These are phyloP conservation scores for Turritopsis rubra DNA, from an alignment of 30 jellyfish, hydroid and myxozoan genomes.

Conservation along the genomic window DNA sequence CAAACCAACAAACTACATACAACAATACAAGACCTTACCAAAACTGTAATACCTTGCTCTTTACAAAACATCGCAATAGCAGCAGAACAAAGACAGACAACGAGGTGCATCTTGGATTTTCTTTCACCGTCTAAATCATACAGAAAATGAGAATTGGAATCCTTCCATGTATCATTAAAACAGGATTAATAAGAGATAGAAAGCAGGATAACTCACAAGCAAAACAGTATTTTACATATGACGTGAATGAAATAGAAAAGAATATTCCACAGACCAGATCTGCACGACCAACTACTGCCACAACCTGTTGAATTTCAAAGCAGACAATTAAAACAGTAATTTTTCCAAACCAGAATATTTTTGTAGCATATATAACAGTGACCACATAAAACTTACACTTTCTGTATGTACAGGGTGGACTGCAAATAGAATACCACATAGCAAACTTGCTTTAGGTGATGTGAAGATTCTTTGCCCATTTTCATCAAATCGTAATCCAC, in stretches of 20 bases:
- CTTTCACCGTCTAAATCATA: not conserved
- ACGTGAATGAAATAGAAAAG: slow-evolving; percentile 52
- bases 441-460: slow-evolving; percentile 62
- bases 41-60: slow-evolving; percentile 85
- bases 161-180: not conserved
- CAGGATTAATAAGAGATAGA: slow-evolving; percentile 4
- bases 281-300: slow-evolving; percentile 94
- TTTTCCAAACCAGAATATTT: no score
- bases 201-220: slow-evolving; percentile 28
- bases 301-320: slow-evolving; percentile 38
- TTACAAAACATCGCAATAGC: slow-evolving; percentile 52
- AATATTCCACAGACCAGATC: slow-evolving; percentile 70
- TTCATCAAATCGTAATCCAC: slow-evolving; percentile 37
- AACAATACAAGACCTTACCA: slow-evolving; percentile 29
- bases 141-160: not conserved
- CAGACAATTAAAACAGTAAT: not conserved
- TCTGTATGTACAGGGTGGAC: slow-evolving; percentile 88
- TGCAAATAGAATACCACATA: slow-evolving; percentile 69
- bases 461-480: slow-evolving; percentile 40
- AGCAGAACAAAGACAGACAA: slow-evolving; percentile 49
- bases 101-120: not conserved
- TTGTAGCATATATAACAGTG: not conserved
- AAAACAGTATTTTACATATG: slow-evolving; percentile 44
- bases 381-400: slow-evolving; percentile 46
- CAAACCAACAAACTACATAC: not conserved